Conservation (phyloP, 2,888 invertebrate genomes). For the Orthosia gothica region DNA sequence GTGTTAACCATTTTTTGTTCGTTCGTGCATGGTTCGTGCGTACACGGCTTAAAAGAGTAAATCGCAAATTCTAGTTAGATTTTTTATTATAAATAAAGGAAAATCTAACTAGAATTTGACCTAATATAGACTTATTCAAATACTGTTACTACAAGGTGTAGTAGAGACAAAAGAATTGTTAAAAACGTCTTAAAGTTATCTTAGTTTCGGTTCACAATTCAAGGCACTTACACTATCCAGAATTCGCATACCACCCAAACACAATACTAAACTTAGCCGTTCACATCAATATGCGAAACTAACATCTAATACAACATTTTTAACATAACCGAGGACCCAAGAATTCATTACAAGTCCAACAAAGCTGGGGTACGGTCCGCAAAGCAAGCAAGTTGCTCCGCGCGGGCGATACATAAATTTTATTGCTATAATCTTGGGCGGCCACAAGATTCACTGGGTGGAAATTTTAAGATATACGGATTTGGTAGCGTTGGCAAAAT, state of each 20-base stretch:
- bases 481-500: slow-evolving; percentile 79
- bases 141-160: no score
- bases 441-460: slow-evolving; percentile 90
- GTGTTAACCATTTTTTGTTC: no score
- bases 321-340: slow-evolving; percentile 48
- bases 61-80: no score
- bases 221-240: slow-evolving; percentile 5
- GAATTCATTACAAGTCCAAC: slow-evolving; percentile 64
- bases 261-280: slow-evolving; percentile 28
- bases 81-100: no score
- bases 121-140: no score
- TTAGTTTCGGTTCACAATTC: not conserved
- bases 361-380: slow-evolving; percentile 58
- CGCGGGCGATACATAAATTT: slow-evolving; percentile 89
- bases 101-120: no score
- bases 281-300: slow-evolving; percentile 22
- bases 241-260: not conserved
- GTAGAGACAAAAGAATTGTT: no score
- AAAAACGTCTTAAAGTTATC: not conserved
- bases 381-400: slow-evolving; percentile 70
- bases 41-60: no score
- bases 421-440: slow-evolving; percentile 88
- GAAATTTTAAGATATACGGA: slow-evolving; percentile 91
- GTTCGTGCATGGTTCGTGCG: no score
- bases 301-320: slow-evolving; percentile 55